Evolutionary conservation across 2,113 vertebrate species (phyloP), one percentile per base, ranked within the genome.

Genomic region (Ia io): DNA sequence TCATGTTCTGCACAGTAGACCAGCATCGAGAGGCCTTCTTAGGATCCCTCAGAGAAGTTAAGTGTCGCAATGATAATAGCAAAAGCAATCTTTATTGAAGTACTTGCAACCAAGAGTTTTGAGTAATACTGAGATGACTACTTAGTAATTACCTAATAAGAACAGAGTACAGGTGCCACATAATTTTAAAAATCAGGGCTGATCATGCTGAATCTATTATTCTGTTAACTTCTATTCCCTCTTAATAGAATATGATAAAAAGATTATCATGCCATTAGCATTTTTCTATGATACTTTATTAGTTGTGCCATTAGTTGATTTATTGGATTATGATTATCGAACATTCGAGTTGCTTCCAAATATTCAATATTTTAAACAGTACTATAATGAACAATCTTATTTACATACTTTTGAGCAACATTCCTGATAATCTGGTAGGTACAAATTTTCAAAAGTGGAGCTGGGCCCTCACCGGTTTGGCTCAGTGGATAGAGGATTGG

Each of bases 281-380:
- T 59, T 91, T 76, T 90, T 90, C 51, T 76, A 71, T 53, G 82
- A 63, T n/a, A 56, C 23, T 90, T 91, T 44, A 61, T 77, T 87
- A 44, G 23, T 73, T 35, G 44, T 59, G 73, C 14, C 9, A 25
- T 61, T 93, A 69, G 61, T 53, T 74, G 53, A 25, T 82, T 85
- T 13, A 80, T 86, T 53, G 6, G 23, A 32, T 40, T 59, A 69
- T 61, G 11, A 49, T n/a, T 56, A 63, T 30, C 18, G 40, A 82
- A 51, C 23, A 20, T 37, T 77, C 9, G 0, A 30, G 32, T 80
- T 56, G 30, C 49, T 93, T 82, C n/a, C 42, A 40, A 28, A 65
- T 84, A 73, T 53, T 84, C 47, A 42, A 44, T 42, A 42, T 87
- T 82, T 76, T 86, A 32, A 90, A 70, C 9, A 44, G 49, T 51